Conservation (phyloP, 2,113 vertebrate genomes). For the Hepsetus odoe region DNA sequence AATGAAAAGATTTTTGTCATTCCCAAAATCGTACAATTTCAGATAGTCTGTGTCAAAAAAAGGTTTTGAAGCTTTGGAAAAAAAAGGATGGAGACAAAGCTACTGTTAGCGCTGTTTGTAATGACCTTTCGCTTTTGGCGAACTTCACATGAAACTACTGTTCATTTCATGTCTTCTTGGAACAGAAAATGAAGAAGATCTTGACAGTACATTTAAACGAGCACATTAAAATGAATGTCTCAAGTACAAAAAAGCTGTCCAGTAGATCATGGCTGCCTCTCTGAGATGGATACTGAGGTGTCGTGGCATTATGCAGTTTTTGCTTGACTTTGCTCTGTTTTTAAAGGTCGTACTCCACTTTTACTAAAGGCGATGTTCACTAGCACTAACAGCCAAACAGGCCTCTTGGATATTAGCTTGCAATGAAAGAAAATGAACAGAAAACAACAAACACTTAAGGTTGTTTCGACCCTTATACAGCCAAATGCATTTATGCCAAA, state of each 20-base stretch:
- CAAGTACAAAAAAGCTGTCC: no score
- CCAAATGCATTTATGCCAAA: background rate
- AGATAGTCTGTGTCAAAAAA: no score
- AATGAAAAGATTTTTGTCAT: no score
- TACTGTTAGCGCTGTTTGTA: constrained; percentile 55
- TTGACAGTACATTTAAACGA: constrained; percentile 67
- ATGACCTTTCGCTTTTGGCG: constrained; percentile 66
- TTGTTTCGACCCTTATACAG: constrained; percentile 1
- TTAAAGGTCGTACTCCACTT: constrained; percentile 46
- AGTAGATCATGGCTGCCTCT: constrained; percentile 6
- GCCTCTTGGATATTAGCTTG: background rate
- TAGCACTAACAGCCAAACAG: background rate
- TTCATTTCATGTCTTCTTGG: constrained; percentile 74
- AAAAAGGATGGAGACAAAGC: no score
- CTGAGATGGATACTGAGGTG: constrained; percentile 13
- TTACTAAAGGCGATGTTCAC: background rate
- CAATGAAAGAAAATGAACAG: constrained; percentile 1
- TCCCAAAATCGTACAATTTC: no score
- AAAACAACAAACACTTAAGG: background rate
- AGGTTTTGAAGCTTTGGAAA: no score
- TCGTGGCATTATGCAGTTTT: constrained; percentile 51
- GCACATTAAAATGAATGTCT: background rate
- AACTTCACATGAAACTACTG: constrained; percentile 52
- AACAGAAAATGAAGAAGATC: constrained; percentile 59
- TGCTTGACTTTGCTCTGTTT: constrained; percentile 40